phyloP scores from a whole-genome alignment of 2,888 invertebrate genomes.

The Drosophila infuscata region DNA sequence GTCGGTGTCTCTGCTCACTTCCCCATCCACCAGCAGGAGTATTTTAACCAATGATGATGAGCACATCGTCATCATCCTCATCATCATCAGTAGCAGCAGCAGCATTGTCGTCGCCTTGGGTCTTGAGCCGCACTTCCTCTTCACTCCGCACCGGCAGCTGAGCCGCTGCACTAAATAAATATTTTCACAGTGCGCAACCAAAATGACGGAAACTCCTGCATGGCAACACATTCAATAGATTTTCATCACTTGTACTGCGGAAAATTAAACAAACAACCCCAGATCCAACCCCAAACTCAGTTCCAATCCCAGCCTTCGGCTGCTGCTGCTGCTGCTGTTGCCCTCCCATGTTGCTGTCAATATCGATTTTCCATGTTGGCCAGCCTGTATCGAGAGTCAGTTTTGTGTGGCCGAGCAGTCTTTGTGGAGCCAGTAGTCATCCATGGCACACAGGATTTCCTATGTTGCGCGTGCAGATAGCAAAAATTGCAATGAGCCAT shows the following conservation, averaged over 20 bases:
- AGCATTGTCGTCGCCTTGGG: slow-evolving; percentile 42
- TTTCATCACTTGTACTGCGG: slow-evolving; percentile 79
- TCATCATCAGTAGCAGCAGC: slow-evolving; percentile 31
- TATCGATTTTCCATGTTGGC: slow-evolving; percentile 70
- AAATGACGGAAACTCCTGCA: slow-evolving; percentile 48
- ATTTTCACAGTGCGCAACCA: slow-evolving; percentile 59
- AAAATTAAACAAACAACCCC: slow-evolving; percentile 81
- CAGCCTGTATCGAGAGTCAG: slow-evolving; percentile 10
- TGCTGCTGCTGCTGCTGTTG: slow-evolving; percentile 6
- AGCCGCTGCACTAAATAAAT: slow-evolving; percentile 62
- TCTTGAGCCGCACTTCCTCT: slow-evolving; percentile 62
- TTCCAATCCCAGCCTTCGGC: slow-evolving; percentile 7
- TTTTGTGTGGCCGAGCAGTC: slow-evolving; percentile 15
- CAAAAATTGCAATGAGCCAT: slow-evolving; percentile 38
- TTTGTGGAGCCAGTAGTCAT: slow-evolving; percentile 30
- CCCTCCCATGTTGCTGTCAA: slow-evolving; percentile 48
- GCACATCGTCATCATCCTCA: slow-evolving; percentile 29
- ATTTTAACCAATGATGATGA: slow-evolving; percentile 38
- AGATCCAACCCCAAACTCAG: slow-evolving; percentile 29
- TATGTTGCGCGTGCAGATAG: slow-evolving; percentile 53
- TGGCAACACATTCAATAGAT: slow-evolving; percentile 72
- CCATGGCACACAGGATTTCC: slow-evolving; percentile 67
- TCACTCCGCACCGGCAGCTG: slow-evolving; percentile 56
- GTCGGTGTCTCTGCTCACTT: slow-evolving; percentile 13
- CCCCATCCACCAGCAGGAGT: slow-evolving; percentile 14